phyloP scores from a whole-genome alignment of 2,113 vertebrate genomes.

The Lethenteron camtschaticum region DNA sequence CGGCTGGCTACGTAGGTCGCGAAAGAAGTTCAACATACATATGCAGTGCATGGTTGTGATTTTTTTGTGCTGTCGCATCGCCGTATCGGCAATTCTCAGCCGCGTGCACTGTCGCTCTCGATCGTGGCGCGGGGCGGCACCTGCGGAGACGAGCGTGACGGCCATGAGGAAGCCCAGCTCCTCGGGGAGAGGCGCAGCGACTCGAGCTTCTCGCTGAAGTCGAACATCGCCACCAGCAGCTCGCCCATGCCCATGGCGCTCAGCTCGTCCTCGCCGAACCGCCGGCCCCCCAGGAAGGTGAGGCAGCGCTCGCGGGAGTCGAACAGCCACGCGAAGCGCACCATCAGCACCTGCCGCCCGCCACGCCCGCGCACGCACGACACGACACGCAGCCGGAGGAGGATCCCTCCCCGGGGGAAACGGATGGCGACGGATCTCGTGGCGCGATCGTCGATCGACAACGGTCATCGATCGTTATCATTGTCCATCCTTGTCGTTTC shows the following conservation, averaged over 20 bases:
- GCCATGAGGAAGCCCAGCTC: constrained; percentile 92
- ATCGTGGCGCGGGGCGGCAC: constrained; percentile 24
- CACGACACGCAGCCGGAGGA: too few species aligned
- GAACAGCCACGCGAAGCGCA: constrained; percentile 74
- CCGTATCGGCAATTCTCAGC: too few species aligned
- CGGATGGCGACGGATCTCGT: too few species aligned
- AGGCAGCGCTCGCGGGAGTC: constrained; percentile 63
- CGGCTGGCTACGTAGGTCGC: too few species aligned
- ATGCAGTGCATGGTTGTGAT: too few species aligned
- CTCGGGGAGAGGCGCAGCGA: constrained; percentile 57
- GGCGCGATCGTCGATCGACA: too few species aligned
- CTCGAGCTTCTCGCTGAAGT: constrained; percentile 84
- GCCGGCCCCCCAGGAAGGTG: constrained; percentile 75
- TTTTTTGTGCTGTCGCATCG: too few species aligned
- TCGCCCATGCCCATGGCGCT: constrained; percentile 68
- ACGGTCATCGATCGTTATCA: too few species aligned
- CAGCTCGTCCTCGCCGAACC: constrained; percentile 57
- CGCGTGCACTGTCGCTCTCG: background rate
- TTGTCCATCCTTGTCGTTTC: too few species aligned
- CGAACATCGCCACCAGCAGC: constrained; percentile 84
- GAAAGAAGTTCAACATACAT: too few species aligned
- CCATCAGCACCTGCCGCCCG: constrained; percentile 62
- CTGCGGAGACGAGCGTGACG: constrained; percentile 84
- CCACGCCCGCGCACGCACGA: too few species aligned
- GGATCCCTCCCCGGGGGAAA: too few species aligned